Evolutionary conservation across 2,888 invertebrate genomes (phyloP).

Genomic region (Eutolmus rufibarbis): DNA sequence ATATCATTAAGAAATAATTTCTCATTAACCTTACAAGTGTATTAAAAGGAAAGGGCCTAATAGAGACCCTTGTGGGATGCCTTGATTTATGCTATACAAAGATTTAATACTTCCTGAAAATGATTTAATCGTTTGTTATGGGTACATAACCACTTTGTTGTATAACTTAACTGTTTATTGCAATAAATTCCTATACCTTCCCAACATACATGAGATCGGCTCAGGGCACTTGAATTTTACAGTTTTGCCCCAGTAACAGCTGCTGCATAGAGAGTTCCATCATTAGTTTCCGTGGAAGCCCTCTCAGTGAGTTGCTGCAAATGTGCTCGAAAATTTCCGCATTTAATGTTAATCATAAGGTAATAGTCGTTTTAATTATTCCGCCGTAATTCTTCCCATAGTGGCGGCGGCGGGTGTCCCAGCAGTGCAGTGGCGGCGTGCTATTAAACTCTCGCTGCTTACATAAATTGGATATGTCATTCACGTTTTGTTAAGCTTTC

Average conservation of each 20-base stretch:
- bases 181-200: not conserved
- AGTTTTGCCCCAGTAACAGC: not conserved
- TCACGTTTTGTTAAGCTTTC: constrained; percentile 37
- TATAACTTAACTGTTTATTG: not conserved
- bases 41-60: not conserved
- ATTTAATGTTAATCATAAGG: constrained; percentile 1
- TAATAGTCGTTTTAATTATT: constrained; percentile 21
- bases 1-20: not conserved
- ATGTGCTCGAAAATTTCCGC: constrained; percentile 1
- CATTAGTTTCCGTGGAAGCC: not conserved
- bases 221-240: not conserved
- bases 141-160: not conserved
- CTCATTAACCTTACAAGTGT: not conserved
- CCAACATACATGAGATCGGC: not conserved
- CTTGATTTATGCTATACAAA: not conserved
- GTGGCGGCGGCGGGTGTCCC: not conserved
- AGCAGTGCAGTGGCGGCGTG: not conserved
- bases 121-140: not conserved
- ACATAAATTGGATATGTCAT: constrained; percentile 37
- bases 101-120: not conserved
- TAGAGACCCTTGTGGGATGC: not conserved
- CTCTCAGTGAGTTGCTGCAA: not conserved
- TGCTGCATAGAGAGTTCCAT: not conserved
- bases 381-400: not conserved
- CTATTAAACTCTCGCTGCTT: not conserved